Percentiles rank a stretch among this genome's conserved stretches.
phyloP scores from a whole-genome alignment of 2,113 vertebrate species.

The Craseonycteris thonglongyai region DNA sequence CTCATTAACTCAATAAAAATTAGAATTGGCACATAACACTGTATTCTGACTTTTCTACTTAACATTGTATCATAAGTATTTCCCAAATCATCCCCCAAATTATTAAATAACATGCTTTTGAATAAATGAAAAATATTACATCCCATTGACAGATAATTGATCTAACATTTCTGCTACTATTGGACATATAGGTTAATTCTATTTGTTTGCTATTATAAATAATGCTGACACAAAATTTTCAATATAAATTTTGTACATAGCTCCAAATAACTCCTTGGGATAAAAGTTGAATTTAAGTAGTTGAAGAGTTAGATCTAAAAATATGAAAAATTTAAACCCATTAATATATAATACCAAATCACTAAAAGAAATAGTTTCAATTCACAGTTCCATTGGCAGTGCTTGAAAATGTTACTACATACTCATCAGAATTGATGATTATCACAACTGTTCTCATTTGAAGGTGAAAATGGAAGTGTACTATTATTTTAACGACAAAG shows the following conservation, averaged over 20 bases:
- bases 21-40: neutral
- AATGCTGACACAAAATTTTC: neutral
- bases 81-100: neutral
- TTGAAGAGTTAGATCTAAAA: neutral
- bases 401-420: neutral
- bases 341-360: neutral
- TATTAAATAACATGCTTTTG: neutral
- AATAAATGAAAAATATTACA: neutral
- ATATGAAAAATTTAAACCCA: neutral
- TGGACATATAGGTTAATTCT: neutral
- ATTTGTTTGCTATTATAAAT: neutral
- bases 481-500: neutral
- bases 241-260: neutral
- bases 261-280: neutral
- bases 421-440: neutral
- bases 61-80: neutral
- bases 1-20: neutral
- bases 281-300: neutral
- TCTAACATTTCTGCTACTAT: neutral
- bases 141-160: neutral
- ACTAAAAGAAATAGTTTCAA: neutral
- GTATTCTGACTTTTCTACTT: conserved; percentile 7
- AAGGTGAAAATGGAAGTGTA: neutral
- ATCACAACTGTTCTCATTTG: neutral
- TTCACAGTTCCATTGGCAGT: neutral